Base-by-base conservation (phyloP, 1,140 invertebrate species). In the Psilanteris sp. region DNA sequence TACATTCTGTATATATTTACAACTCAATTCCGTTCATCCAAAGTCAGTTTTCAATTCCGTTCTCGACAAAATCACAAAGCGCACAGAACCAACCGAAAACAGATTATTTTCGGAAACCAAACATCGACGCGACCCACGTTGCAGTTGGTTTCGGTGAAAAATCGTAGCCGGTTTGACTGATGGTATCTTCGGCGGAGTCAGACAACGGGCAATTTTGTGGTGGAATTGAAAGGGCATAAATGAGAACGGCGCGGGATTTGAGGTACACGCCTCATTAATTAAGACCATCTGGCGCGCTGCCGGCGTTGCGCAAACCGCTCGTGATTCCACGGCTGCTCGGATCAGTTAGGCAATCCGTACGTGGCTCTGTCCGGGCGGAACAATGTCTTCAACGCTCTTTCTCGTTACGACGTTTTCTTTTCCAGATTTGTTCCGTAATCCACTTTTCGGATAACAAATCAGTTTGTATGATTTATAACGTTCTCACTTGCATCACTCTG, bases 221-320 rank as follows among this genome's bases (percentile, higher is more conserved):
- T 2, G 55, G 31, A 57, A 71, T 62, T 55, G 46, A 62, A 62
- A 71, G 67, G 55, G 67, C 48, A 72, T 27, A 72, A 72, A 72
- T 72, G 68, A 57, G 68, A 64, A 64, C 48, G 46, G 37, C 32
- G 43, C 26, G 41, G 54, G 59, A 57, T 57, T 64, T 55, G 55
- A 72, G 48, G 68, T 64, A 72, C 68, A 72, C 68, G 68, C 68
- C 68, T 72, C 59, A 72, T 72, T 72, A 72, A 72, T 72, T 72
- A 72, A 72, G 59, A 72, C 48, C 68, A 72, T 72, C 68, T 72
- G 68, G 67, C 55, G 50, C 43, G 43, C 43, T 64, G 59, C 57
- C 37, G 68, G 31, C 18, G 43, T 72, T 72, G 68, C 68, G 68
- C 59, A 72, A 72, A 72, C 46, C 22, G 59, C 59, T 64, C 68